phyloP scores from a whole-genome alignment of 2,888 invertebrate species.

The Agapetus fuscipes region DNA sequence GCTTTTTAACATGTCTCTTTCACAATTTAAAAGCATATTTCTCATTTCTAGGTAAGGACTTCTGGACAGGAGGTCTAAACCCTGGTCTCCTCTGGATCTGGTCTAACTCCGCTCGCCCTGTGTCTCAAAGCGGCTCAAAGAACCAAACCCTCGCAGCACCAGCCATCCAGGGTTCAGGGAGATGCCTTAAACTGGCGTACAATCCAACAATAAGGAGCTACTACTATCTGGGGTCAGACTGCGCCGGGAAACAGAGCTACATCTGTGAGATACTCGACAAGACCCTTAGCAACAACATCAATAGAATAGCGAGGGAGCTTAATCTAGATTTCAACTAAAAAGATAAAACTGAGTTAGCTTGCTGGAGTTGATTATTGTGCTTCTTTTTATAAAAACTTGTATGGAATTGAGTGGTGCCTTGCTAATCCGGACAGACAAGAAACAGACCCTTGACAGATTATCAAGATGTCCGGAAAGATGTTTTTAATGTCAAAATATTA shows the following conservation, averaged over 20 bases:
- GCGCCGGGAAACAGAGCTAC: conserved; percentile 55
- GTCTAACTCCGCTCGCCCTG: conserved; percentile 72
- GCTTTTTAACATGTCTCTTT: too few relatives aligned
- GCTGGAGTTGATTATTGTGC: too few relatives aligned
- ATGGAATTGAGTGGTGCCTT: too few relatives aligned
- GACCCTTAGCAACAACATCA: conserved; percentile 52
- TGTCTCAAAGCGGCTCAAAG: conserved; percentile 37
- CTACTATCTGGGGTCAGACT: conserved; percentile 64
- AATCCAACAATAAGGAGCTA: conserved; percentile 52
- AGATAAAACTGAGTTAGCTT: too few relatives aligned
- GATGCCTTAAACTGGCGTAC: conserved; percentile 61
- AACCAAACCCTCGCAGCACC: conserved; percentile 21
- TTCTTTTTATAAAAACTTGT: too few relatives aligned
- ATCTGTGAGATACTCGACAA: conserved; percentile 61
- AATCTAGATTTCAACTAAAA: conserved; percentile 17
- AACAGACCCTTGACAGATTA: too few relatives aligned
- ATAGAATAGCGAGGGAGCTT: conserved; percentile 37
- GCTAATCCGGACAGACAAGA: too few relatives aligned
- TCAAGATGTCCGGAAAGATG: too few relatives aligned
- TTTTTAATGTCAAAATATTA: too few relatives aligned
- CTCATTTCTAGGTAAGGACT: conserved; percentile 50
- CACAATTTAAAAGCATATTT: too few relatives aligned
- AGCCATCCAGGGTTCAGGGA: conserved; percentile 51
- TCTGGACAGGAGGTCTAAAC: conserved; percentile 78
- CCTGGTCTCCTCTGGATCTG: conserved; percentile 83